Percentiles rank a stretch among this genome's conserved stretches.
Evolutionary conservation across 2,797 vertebrate genomes (phyloP).

Genomic region (Paedocypris micromegethes): DNA sequence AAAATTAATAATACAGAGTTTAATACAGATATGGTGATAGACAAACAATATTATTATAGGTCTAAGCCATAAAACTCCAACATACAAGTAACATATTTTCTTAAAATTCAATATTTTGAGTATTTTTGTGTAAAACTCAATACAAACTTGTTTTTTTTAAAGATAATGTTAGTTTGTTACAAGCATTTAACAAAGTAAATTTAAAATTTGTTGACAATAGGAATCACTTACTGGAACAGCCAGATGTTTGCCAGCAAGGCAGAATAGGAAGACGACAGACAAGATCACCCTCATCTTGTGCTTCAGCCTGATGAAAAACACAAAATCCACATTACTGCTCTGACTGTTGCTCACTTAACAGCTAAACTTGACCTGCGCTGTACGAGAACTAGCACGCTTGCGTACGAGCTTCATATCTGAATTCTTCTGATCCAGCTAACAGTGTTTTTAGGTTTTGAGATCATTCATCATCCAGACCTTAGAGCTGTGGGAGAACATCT

Average conservation of each 20-base stretch:
- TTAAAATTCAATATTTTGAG: not conserved
- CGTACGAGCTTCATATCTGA: no score
- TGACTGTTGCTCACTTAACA: not conserved
- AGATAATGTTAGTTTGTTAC: not conserved
- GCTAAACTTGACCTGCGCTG: constrained; percentile 7
- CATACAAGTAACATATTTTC: not conserved
- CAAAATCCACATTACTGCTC: not conserved
- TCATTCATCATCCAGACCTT: not conserved
- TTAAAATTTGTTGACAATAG: no score
- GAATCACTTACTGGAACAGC: constrained; percentile 82
- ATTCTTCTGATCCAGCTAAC: no score
- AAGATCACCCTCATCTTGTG: constrained; percentile 89
- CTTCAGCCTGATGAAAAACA: constrained; percentile 59
- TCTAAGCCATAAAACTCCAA: not conserved
- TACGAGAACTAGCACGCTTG: not conserved
- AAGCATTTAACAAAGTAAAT: no score
- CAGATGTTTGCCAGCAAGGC: constrained; percentile 86
- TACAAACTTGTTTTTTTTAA: not conserved
- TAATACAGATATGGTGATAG: not conserved
- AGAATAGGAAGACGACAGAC: constrained; percentile 76
- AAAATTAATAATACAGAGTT: constrained; percentile 22
- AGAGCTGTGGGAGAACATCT: constrained; percentile 3
- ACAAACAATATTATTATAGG: not conserved
- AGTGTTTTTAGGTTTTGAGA: not conserved
- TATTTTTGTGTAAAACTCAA: not conserved